A percentile compares a stretch with the other conserved stretches of the same genome.
These are phyloP conservation scores for Enteromius mattozi DNA, from an alignment of 2,797 vertebrate genomes.

Conservation along the genomic window DNA sequence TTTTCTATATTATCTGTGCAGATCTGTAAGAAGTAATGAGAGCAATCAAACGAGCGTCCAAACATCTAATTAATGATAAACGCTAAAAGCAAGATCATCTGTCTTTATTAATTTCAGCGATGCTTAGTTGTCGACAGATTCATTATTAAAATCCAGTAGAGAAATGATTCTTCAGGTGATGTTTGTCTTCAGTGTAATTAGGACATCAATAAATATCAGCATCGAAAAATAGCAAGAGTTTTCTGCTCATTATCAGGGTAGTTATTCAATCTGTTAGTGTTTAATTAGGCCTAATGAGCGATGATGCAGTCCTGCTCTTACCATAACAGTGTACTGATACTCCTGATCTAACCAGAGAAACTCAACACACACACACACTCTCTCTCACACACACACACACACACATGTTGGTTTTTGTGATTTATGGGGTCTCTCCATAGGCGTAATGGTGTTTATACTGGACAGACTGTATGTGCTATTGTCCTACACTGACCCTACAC, in stretches of 20 bases:
- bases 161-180: background rate
- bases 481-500: too few species aligned
- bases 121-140: background rate
- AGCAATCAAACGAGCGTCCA: background rate
- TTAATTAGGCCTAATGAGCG: constrained; percentile 59
- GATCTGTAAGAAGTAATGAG: background rate
- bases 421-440: too few species aligned
- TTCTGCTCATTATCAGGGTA: constrained; percentile 16
- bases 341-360: constrained; percentile 51
- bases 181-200: constrained; percentile 5
- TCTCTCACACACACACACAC: too few species aligned
- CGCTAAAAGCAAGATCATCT: background rate
- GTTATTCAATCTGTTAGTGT: constrained; percentile 47
- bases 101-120: background rate
- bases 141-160: constrained; percentile 5
- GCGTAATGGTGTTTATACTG: too few species aligned
- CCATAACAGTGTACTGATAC: too few species aligned
- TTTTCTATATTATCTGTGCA: background rate
- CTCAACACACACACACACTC: constrained; percentile 22
- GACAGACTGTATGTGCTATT: too few species aligned
- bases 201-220: constrained; percentile 14
- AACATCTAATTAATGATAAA: background rate
- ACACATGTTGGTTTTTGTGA: too few species aligned
- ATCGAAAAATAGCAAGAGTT: background rate
- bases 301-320: too few species aligned